Base-by-base conservation (phyloP, 2,888 invertebrate species). In the Polydrusus tereticollis region DNA sequence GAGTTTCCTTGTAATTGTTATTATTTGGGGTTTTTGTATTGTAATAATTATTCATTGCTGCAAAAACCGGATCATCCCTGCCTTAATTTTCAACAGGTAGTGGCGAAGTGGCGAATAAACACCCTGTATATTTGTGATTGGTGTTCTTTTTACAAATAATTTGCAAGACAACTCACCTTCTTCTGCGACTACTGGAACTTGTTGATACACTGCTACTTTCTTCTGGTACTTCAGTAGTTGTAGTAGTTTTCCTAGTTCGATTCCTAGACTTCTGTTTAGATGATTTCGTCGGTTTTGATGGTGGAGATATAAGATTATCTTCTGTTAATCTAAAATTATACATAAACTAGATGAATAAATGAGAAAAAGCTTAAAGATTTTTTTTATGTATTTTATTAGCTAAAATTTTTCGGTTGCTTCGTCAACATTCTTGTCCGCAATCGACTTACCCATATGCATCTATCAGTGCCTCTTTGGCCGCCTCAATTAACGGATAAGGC, bases 401-500 rank as follows among this genome's bases (percentile, higher is more conserved):
- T 29, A 29, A 29, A 29, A n/a, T n/a, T n/a, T n/a, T n/a, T n/a
- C n/a, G 57, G 14, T 57, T 36, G 36, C 21, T 59, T 50, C 50
- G 7, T 18, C 7, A 33, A 29, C 33, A 29, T n/a, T n/a, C n/a
- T n/a, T n/a, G n/a, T n/a, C n/a, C 21, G n/a, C n/a, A n/a, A n/a
- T n/a, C n/a, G n/a, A n/a, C 86, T 86, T 84, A 93, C 93, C 90
- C 90, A 69, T 89, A 86, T 52, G 89, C 90, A 50, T 88, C 86
- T 38, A 92, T 85, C 79, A 95, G 89, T 0, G 94, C 90, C 82
- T 94, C 94, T 83, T 96, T 96, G 29, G 94, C 96, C 0, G 96
- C 95, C 83, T 96, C 96, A 77, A 97, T 96, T 57, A 97, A 87
- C 0, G 97, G 97, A 86, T 96, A 97, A 0, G 95, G 93, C 82